Evolutionary conservation across 2,888 invertebrate genomes (phyloP), one percentile per base, ranked within the genome.

Genomic region (Congeria kusceri): DNA sequence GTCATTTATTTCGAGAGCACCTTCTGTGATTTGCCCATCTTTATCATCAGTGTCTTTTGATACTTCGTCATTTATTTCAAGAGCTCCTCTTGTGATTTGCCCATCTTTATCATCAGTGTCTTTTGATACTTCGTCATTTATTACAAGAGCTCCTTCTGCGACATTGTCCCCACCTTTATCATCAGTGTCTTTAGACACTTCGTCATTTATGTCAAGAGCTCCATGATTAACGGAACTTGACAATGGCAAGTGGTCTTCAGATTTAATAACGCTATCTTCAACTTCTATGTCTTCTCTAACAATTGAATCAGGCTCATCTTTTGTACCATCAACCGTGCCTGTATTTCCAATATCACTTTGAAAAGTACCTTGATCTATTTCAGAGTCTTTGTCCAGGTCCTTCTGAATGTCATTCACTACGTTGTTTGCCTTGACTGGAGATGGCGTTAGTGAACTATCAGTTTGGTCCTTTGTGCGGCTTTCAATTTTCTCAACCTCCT

Each of bases 401-500:
- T 61, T 27, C 29, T 56, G n/a, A 53, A 32, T 56, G n/a, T 77
- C 68, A 23, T 23, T 25, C 25, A 47, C 23, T 9, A 49, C 1
- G 20, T 61, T 59, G 29, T 53, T 29, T 53, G 15, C n/a, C 39
- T 67, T 25, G 27, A n/a, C 56, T 13, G 39, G 58, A 15, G 39
- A 23, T 23, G 58, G 29, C 27, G 20, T 67, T 44, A 23, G 44
- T 39, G n/a, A 23, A 47, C 62, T 49, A 67, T 75, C 71, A 11
- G 63, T 58, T 39, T 72, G 53, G 57, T 75, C 80, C 49, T 44
- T 69, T 11, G 57, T 28, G 49, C 56, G 69, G 18, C 56, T 69
- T 62, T 82, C 82, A 32, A 82, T 68, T 72, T 78, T 78, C 29
- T 76, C 39, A 23, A 82, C 57, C 65, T 75, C 72, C 23, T 75